phyloP scores from a whole-genome alignment of 2,113 vertebrate genomes.

The Aramus guarauna region DNA sequence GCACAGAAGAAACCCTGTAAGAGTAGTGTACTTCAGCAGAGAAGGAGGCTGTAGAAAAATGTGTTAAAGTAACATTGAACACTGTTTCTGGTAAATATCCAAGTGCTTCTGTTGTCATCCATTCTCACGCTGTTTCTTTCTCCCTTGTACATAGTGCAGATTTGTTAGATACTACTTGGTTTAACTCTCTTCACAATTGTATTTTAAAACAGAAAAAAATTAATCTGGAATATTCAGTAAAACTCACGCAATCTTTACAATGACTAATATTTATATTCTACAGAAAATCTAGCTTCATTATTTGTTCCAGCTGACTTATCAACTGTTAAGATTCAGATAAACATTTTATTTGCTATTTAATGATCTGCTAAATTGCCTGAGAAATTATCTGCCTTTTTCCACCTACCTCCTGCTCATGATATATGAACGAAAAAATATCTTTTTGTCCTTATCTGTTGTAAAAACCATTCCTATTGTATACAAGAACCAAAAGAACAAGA shows the following conservation, averaged over 20 bases:
- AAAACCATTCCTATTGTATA: neutral
- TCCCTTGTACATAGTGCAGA: neutral
- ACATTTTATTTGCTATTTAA: neutral
- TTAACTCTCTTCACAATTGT: neutral
- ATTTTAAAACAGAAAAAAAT: neutral
- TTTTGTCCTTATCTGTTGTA: neutral
- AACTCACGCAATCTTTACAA: neutral
- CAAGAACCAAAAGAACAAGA: neutral
- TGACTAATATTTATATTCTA: neutral
- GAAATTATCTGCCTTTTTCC: neutral
- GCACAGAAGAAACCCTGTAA: neutral
- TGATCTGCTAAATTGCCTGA: neutral
- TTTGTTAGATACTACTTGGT: neutral
- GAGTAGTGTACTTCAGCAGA: neutral
- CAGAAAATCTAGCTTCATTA: neutral
- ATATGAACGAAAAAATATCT: neutral
- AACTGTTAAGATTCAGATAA: neutral
- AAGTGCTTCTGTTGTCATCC: neutral
- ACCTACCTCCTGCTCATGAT: neutral
- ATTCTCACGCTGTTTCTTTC: neutral
- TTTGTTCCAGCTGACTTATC: neutral
- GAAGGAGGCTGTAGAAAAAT: neutral
- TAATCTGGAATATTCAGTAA: neutral
- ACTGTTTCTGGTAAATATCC: neutral
- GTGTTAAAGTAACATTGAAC: neutral